Percentiles rank a stretch among this genome's conserved stretches.
phyloP scores from a whole-genome alignment of 2,888 invertebrate species.

The Drosophila infuscata region DNA sequence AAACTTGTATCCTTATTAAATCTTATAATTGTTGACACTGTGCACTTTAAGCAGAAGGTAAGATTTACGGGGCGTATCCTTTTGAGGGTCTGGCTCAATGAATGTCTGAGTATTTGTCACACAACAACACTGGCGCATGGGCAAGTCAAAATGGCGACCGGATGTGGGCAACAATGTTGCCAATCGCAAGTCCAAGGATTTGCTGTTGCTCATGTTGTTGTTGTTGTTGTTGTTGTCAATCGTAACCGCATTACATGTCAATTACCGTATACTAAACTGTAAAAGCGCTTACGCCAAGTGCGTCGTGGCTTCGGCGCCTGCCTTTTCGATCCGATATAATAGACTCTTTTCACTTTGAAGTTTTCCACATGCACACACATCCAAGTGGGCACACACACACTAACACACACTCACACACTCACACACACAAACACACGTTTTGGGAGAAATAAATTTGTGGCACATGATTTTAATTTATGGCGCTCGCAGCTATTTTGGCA shows the following conservation, averaged over 20 bases:
- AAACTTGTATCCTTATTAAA: too few relatives aligned
- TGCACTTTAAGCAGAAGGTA: slow-evolving; percentile 25
- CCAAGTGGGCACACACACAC: slow-evolving; percentile 1
- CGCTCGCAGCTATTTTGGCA: slow-evolving; percentile 79
- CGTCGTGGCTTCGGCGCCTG: slow-evolving; percentile 53
- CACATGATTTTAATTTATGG: slow-evolving; percentile 79
- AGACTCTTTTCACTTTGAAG: slow-evolving; percentile 62
- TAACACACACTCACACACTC: slow-evolving; percentile 16
- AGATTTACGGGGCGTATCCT: slow-evolving; percentile 54
- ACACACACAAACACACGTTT: slow-evolving; percentile 24
- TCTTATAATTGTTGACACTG: slow-evolving; percentile 39
- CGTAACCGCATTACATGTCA: slow-evolving; percentile 79
- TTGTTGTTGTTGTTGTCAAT: slow-evolving; percentile 70
- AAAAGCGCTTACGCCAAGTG: slow-evolving; percentile 71
- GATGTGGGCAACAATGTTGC: slow-evolving; percentile 64
- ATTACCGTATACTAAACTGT: slow-evolving; percentile 76
- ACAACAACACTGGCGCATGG: slow-evolving; percentile 33
- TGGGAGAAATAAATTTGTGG: slow-evolving; percentile 69
- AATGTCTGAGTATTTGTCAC: slow-evolving; percentile 68
- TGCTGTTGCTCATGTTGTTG: slow-evolving; percentile 12
- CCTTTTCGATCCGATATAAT: slow-evolving; percentile 51
- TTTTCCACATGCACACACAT: slow-evolving; percentile 26
- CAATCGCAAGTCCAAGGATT: slow-evolving; percentile 32
- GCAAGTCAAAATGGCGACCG: slow-evolving; percentile 63
- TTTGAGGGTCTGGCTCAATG: slow-evolving; percentile 29